These are phyloP conservation scores for Diuraphis noxia DNA, from an alignment of 1,140 invertebrate genomes.

Conservation along the genomic window DNA sequence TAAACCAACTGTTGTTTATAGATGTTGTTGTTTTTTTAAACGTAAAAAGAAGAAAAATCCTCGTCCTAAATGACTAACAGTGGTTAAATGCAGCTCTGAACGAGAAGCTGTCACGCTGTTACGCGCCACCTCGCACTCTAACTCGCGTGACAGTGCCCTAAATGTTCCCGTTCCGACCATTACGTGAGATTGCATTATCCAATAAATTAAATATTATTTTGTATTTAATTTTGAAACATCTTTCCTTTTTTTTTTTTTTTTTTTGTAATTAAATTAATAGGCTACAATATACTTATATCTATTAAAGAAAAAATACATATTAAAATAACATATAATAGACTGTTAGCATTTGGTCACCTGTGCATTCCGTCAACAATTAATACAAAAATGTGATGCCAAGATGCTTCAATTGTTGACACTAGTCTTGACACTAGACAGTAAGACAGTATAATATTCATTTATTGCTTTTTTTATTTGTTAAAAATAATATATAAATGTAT, in stretches of 20 bases:
- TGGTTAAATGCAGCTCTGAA: constrained; percentile 65
- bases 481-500: constrained; percentile 17
- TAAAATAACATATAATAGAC: constrained; percentile 50
- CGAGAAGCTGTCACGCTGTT: constrained; percentile 70
- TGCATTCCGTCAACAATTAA: constrained; percentile 48
- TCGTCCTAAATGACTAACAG: constrained; percentile 76
- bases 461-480: constrained; percentile 42
- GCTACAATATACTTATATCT: constrained; percentile 52
- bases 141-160: constrained; percentile 69
- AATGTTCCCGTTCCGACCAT: constrained; percentile 57
- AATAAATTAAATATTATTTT: constrained; percentile 41
- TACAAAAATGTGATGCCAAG: background rate
- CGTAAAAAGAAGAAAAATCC: constrained; percentile 93
- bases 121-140: constrained; percentile 69
- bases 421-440: constrained; percentile 49
- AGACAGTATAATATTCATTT: constrained; percentile 37
- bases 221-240: constrained; percentile 50
- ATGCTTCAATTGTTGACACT: constrained; percentile 46
- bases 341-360: constrained; percentile 30
- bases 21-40: constrained; percentile 96
- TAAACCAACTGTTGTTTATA: constrained; percentile 66
- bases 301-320: constrained; percentile 26
- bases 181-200: constrained; percentile 51
- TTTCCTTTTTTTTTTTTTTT: constrained; percentile 32
- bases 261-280: constrained; percentile 49